Percentiles rank a stretch among this genome's conserved stretches.
Conservation (phyloP, 2,113 vertebrate genomes). For the Podilymbus podiceps region DNA sequence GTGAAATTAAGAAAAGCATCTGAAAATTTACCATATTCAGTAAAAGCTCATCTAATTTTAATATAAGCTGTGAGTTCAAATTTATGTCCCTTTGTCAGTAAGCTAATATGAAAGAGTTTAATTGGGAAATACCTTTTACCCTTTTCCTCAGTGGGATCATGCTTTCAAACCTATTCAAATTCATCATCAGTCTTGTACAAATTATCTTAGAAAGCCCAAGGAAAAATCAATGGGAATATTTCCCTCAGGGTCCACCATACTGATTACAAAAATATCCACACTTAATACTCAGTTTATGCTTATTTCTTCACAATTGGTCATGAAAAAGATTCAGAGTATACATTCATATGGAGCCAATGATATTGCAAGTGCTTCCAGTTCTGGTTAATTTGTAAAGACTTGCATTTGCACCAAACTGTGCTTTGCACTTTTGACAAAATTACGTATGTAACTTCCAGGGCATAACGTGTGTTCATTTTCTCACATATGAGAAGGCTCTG, state of each 20-base stretch:
- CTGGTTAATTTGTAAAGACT: background rate
- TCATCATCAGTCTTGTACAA: slow-evolving; percentile 23
- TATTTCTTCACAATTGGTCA: background rate
- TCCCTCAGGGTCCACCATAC: background rate
- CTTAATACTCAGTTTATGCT: slow-evolving; percentile 35
- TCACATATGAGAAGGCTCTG: background rate
- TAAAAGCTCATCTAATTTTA: slow-evolving; percentile 36
- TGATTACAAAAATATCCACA: slow-evolving; percentile 37
- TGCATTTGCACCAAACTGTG: background rate
- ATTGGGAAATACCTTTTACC: slow-evolving; percentile 26
- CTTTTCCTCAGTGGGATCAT: slow-evolving; percentile 8
- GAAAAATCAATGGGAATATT: slow-evolving; percentile 52
- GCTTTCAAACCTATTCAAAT: slow-evolving; percentile 45
- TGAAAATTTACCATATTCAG: background rate
- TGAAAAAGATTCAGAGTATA: background rate
- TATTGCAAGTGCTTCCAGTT: background rate
- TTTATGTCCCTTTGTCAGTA: slow-evolving; percentile 25
- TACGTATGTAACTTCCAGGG: background rate
- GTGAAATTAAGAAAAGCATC: slow-evolving; percentile 20
- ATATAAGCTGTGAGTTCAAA: slow-evolving; percentile 17
- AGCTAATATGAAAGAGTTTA: slow-evolving; percentile 5
- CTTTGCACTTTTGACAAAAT: slow-evolving; percentile 11
- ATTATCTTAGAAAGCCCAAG: slow-evolving; percentile 36
- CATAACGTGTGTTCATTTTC: background rate
- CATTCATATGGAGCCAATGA: background rate